Conservation (phyloP, 2,888 invertebrate species). For the Tetramorium bicarinatum region DNA sequence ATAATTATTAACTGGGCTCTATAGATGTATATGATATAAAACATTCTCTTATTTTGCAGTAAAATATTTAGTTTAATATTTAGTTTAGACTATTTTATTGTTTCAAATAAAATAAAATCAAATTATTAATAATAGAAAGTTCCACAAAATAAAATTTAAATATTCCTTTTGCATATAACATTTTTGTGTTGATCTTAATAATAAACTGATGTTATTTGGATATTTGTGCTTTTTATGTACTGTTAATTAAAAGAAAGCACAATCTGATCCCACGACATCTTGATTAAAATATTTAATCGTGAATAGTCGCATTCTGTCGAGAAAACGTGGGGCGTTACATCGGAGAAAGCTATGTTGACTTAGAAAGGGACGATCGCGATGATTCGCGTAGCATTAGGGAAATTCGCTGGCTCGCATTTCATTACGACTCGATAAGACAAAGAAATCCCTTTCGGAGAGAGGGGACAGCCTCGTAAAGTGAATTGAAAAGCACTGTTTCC, state of each 20-base stretch:
- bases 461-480: constrained; percentile 61
- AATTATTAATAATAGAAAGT: neutral
- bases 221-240: neutral
- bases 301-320: neutral
- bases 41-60: no score
- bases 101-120: no score
- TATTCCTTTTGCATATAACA: neutral
- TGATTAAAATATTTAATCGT: constrained; percentile 38
- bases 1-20: neutral
- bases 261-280: neutral
- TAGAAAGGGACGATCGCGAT: constrained; percentile 26
- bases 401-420: constrained; percentile 76
- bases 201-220: constrained; percentile 1
- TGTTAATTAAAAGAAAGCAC: constrained; percentile 1
- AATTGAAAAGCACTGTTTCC: constrained; percentile 68
- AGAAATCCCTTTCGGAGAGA: constrained; percentile 67
- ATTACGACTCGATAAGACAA: constrained; percentile 73
- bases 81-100: no score
- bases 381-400: constrained; percentile 68
- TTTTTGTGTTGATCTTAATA: neutral
- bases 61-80: no score
- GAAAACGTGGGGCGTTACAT: neutral
- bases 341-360: constrained; percentile 2
- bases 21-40: neutral
- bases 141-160: neutral